Conservation (phyloP, 2,888 invertebrate species). For the Tanytarsus gracilentus region DNA sequence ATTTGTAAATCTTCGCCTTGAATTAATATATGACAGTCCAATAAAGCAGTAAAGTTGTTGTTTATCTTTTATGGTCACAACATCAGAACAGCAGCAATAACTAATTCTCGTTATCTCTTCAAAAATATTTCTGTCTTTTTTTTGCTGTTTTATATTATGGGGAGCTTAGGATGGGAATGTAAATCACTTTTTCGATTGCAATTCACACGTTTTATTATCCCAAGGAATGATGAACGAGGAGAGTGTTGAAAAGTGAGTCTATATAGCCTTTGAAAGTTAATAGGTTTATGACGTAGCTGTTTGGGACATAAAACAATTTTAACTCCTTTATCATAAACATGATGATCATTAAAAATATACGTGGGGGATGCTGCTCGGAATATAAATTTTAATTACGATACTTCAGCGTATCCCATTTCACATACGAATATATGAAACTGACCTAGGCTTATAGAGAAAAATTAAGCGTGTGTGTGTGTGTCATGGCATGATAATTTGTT, state of each 20-base stretch:
- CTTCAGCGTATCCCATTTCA: too few species aligned
- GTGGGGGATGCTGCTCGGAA: too few species aligned
- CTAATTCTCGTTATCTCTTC: conserved; percentile 5
- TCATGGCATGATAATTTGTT: conserved; percentile 15
- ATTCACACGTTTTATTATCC: conserved; percentile 20
- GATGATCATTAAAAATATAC: too few species aligned
- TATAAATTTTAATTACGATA: too few species aligned
- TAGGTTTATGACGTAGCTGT: conserved; percentile 5
- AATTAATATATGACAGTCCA: conserved; percentile 18
- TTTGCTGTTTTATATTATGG: background rate
- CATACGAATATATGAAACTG: too few species aligned
- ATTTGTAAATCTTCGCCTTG: background rate
- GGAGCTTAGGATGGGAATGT: background rate
- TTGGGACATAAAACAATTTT: too few species aligned
- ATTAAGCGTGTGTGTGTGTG: too few species aligned
- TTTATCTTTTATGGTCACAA: conserved; percentile 17
- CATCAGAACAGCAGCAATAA: conserved; percentile 12
- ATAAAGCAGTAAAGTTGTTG: conserved; percentile 23
- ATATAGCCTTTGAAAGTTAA: background rate
- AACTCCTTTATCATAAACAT: too few species aligned
- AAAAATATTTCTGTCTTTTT: background rate
- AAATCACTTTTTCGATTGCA: conserved; percentile 5
- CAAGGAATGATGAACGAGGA: background rate
- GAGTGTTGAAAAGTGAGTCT: background rate
- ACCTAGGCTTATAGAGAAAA: too few species aligned